Conservation (phyloP, 2,888 invertebrate genomes). For the Fragum fragum region DNA sequence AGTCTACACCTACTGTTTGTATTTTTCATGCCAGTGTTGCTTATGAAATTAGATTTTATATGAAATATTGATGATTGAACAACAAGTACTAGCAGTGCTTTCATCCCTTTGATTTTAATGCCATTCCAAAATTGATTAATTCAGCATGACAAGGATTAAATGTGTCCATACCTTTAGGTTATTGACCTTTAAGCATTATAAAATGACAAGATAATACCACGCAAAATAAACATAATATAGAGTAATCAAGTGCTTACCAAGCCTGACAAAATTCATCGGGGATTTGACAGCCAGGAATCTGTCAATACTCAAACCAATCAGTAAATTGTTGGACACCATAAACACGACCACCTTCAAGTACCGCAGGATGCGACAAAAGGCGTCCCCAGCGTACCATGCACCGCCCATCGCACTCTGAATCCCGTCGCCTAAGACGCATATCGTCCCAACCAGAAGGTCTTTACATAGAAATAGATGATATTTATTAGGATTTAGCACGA, state of each 20-base stretch:
- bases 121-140: too few relatives aligned
- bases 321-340: constrained; percentile 58
- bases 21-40: too few relatives aligned
- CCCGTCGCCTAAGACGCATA: constrained; percentile 43
- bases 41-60: too few relatives aligned
- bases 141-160: too few relatives aligned
- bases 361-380: constrained; percentile 51
- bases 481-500: neutral
- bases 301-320: constrained; percentile 61
- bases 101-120: too few relatives aligned
- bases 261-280: constrained; percentile 48
- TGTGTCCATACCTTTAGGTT: too few relatives aligned
- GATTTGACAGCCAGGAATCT: constrained; percentile 60
- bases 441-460: constrained; percentile 43
- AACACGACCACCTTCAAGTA: constrained; percentile 46
- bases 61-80: too few relatives aligned
- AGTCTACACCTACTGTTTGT: too few relatives aligned
- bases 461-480: constrained; percentile 20
- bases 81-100: too few relatives aligned
- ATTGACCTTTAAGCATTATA: too few relatives aligned
- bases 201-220: too few relatives aligned
- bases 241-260: constrained; percentile 16
- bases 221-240: too few relatives aligned
- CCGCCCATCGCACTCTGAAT: constrained; percentile 42
- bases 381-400: constrained; percentile 58